These are phyloP conservation scores for Podilymbus podiceps DNA, from an alignment of 2,113 vertebrate species.

Conservation along the genomic window DNA sequence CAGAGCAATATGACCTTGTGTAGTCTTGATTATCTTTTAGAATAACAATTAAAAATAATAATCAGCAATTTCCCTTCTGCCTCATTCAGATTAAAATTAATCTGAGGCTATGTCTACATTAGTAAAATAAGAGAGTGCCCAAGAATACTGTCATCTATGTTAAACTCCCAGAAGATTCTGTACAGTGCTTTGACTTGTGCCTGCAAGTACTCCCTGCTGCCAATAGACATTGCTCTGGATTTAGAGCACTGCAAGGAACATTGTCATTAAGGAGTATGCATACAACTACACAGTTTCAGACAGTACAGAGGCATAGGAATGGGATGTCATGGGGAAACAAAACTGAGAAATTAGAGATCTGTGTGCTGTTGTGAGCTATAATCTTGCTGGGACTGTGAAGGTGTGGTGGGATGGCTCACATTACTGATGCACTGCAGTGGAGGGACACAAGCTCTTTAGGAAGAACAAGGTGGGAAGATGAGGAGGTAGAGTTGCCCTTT, in stretches of 20 bases:
- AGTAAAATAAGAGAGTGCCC: neutral
- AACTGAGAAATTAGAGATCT: neutral
- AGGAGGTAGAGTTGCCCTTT: neutral
- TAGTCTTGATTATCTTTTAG: neutral
- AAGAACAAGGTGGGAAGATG: neutral
- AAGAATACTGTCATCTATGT: neutral
- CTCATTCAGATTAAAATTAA: conserved; percentile 4
- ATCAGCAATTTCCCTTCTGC: conserved; percentile 3
- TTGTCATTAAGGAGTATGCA: neutral
- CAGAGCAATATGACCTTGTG: neutral
- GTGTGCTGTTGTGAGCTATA: neutral
- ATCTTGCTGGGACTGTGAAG: neutral
- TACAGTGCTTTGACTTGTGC: neutral
- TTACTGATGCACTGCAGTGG: neutral
- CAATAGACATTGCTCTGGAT: neutral
- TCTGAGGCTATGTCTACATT: neutral
- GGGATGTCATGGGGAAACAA: neutral
- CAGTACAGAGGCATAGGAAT: neutral
- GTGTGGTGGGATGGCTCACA: neutral
- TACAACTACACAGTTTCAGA: neutral
- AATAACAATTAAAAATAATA: conserved; percentile 11
- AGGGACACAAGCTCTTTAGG: neutral
- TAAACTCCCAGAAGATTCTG: neutral
- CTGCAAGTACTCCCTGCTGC: neutral
- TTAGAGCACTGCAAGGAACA: neutral